A percentile compares a stretch with the other conserved stretches of the same genome.
phyloP scores from a whole-genome alignment of 2,888 invertebrate species.

The Chrysolina americana region DNA sequence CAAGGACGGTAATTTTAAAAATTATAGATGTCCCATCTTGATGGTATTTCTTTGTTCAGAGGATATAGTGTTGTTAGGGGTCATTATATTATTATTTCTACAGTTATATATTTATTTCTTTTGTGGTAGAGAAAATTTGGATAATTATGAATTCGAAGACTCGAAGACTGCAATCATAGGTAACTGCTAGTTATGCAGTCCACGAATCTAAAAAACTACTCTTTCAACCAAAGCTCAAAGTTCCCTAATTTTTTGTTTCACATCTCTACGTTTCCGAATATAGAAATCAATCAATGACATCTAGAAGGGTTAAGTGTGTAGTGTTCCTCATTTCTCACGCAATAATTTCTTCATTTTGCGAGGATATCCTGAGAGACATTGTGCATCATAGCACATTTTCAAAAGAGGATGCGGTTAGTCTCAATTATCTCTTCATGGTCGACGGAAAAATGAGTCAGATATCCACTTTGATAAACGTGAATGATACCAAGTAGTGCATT shows the following conservation, averaged over 20 bases:
- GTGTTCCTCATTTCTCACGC: background rate
- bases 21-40: constrained; percentile 32
- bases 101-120: constrained; percentile 25
- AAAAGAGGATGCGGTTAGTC: too few relatives aligned
- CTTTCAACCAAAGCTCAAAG: background rate
- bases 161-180: background rate
- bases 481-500: too few relatives aligned
- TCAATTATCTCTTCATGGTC: too few relatives aligned
- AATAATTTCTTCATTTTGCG: too few relatives aligned
- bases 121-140: constrained; percentile 1
- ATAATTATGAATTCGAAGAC: background rate
- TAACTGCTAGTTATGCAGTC: background rate
- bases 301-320: background rate
- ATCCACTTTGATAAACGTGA: too few relatives aligned
- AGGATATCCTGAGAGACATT: too few relatives aligned
- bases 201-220: background rate
- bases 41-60: constrained; percentile 1
- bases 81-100: constrained; percentile 30
- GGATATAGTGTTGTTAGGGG: background rate
- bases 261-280: background rate
- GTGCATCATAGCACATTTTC: too few relatives aligned
- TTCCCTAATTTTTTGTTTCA: background rate
- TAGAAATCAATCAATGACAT: background rate
- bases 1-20: constrained; percentile 33
- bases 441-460: too few relatives aligned